Evolutionary conservation across 2,113 vertebrate genomes (phyloP), one percentile per base, ranked within the genome.

Genomic region (Poicephalus meyeri): DNA sequence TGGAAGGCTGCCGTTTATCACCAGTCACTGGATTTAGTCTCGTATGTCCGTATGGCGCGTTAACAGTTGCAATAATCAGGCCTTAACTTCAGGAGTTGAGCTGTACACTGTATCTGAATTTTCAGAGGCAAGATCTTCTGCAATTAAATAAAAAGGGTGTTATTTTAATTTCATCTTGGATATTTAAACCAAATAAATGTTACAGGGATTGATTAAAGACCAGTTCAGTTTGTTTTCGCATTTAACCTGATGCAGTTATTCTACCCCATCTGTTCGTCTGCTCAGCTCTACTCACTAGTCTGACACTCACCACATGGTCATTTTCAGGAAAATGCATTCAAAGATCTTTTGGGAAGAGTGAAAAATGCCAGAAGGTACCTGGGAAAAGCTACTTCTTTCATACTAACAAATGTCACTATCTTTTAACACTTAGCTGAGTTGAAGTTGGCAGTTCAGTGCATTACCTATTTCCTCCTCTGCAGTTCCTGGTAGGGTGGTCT

Each of bases 61-160:
- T 63, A 93, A 96, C 90, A 73, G 89, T 92, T 94, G 86, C 24
- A 58, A 81, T 11, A 18, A 66, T 99, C 98, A 99, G 97, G 99
- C 99, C 95, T 99, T 99, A 65, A 99, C 98, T 97, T 99, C 99
- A 78, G 99, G 98, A 85, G 98, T 93, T 39, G 98, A 92, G 90
- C 98, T 98, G 98, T 99, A 99, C 78, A 99, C 97, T 52, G 98
- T 95, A 96, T 99, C 99, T 41, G 99, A 98, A 97, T 99, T 99
- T 98, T 99, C 99, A 28, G 99, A 98, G 53, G 98, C 97, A 94
- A 99, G 97, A 80, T 99, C 99, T 98, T 99, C 99, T 99, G 97
- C 66, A 93, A 93, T 91, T 78, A 86, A 89, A 97, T 50, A 72
- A 79, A 74, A 78, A 58, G 8, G 6, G 16, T 41, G 37, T 92